phyloP scores from a whole-genome alignment of 2,888 invertebrate genomes.

The Hyposoter dolosus region DNA sequence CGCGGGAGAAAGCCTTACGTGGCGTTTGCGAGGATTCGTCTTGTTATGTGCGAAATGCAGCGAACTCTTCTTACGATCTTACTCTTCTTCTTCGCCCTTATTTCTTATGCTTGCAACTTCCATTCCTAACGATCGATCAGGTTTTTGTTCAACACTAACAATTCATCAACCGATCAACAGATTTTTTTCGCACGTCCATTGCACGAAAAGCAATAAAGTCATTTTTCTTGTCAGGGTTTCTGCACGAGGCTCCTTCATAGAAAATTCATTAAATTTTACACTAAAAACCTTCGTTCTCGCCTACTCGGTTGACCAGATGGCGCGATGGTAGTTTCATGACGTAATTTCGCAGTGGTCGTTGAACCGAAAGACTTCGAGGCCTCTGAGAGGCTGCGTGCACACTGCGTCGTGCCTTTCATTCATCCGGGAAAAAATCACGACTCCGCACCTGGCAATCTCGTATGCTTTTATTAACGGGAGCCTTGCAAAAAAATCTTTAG shows the following conservation, averaged over 20 bases:
- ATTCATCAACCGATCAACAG: neutral
- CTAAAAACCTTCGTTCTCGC: constrained; percentile 31
- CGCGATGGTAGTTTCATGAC: constrained; percentile 71
- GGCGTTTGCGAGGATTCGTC: constrained; percentile 37
- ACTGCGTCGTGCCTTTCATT: constrained; percentile 74
- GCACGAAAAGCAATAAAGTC: no score
- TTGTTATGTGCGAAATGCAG: neutral
- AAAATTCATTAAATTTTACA: constrained; percentile 9
- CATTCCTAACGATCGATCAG: neutral
- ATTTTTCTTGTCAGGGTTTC: neutral
- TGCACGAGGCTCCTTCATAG: neutral
- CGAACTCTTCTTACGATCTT: neutral
- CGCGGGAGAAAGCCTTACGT: constrained; percentile 40
- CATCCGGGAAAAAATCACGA: constrained; percentile 69
- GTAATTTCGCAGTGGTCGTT: constrained; percentile 77
- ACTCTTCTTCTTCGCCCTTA: neutral
- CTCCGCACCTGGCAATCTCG: constrained; percentile 43
- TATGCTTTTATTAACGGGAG: constrained; percentile 29
- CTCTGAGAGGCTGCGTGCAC: constrained; percentile 55
- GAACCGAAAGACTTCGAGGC: constrained; percentile 74
- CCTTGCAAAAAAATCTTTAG: constrained; percentile 29
- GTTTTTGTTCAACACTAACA: neutral
- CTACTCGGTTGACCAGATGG: constrained; percentile 64
- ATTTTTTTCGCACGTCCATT: no score
- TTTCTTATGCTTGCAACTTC: neutral